Evolutionary conservation across 2,888 invertebrate species (phyloP), one percentile per base, ranked within the genome.

Genomic region (Entomobrya proxima): DNA sequence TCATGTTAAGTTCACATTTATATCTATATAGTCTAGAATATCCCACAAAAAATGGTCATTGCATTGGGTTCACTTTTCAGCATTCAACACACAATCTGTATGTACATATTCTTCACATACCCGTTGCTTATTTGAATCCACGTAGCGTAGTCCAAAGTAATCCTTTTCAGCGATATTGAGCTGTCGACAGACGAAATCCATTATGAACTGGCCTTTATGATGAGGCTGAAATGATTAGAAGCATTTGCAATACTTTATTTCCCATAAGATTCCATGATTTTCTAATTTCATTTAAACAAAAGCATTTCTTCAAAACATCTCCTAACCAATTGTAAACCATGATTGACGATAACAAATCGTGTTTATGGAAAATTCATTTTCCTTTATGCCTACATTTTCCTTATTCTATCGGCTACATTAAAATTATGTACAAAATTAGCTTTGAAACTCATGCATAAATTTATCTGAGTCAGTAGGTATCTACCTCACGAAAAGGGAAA

Each of bases 121-220:
- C 93, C 98, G 94, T 92, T 98, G 97, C 90, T 96, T 96, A 90
- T 95, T 94, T 85, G 94, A 93, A 92, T 98, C 98, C 89, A 97
- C 97, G 94, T 96, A 98, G 88, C 98, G 95, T 88, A 98, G 94
- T 13, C 98, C 98, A 92, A 98, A 97, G 92, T 98, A 98, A 93
- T 98, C 98, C 91, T 96, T 97, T 93, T 98, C 98, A 88, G 96
- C 94, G 89, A 98, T 95, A 93, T 97, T 96, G 91, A 98, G 93
- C 92, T 97, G 96, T 91, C 96, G 95, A 92, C 97, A 98, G 89
- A 97, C 95, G 93, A 96, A 95, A 92, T 98, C 97, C 91, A 98
- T 93, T 90, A 98, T 94, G 92, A 95, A 96, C 92, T 96, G 96
- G 88, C 98, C 97, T 92, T 97, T 97, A 92, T 96, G 95, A 92